Conservation (phyloP, 2,888 invertebrate species). For the Fabriciana adippe region DNA sequence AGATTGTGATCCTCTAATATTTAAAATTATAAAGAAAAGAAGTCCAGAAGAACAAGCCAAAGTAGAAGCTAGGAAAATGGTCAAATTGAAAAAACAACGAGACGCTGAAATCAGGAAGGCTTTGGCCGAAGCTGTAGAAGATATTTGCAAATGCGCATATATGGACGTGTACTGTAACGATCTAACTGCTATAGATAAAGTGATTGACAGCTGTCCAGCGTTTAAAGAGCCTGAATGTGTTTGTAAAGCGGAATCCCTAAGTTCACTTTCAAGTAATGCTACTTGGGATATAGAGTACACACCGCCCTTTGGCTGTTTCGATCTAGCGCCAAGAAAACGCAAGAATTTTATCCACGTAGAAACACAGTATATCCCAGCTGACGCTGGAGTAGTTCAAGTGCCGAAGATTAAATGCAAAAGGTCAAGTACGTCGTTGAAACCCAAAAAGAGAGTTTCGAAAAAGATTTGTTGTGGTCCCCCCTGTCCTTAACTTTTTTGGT, state of each 20-base stretch:
- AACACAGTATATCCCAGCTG: slow-evolving; percentile 83
- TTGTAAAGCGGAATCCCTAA: slow-evolving; percentile 67
- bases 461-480: slow-evolving; percentile 52
- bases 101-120: slow-evolving; percentile 77
- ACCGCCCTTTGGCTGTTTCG: slow-evolving; percentile 86
- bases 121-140: slow-evolving; percentile 70
- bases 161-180: slow-evolving; percentile 79
- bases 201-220: slow-evolving; percentile 72
- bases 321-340: slow-evolving; percentile 77
- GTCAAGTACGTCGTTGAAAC: slow-evolving; percentile 52
- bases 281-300: slow-evolving; percentile 88
- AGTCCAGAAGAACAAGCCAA: slow-evolving; percentile 80
- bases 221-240: slow-evolving; percentile 73
- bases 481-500: slow-evolving; percentile 39
- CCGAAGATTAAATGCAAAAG: slow-evolving; percentile 55
- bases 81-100: slow-evolving; percentile 79
- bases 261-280: slow-evolving; percentile 80
- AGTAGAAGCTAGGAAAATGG: slow-evolving; percentile 78
- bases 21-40: slow-evolving; percentile 85
- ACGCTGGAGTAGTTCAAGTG: slow-evolving; percentile 68
- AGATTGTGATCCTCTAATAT: slow-evolving; percentile 86
- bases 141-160: slow-evolving; percentile 78
- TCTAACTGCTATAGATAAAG: slow-evolving; percentile 68
- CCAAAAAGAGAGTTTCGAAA: slow-evolving; percentile 47
- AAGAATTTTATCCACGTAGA: slow-evolving; percentile 80